A percentile compares a stretch with the other conserved stretches of the same genome.
These are phyloP conservation scores for Oreocharis arfaki DNA, from an alignment of 2,113 vertebrate species.

Conservation along the genomic window DNA sequence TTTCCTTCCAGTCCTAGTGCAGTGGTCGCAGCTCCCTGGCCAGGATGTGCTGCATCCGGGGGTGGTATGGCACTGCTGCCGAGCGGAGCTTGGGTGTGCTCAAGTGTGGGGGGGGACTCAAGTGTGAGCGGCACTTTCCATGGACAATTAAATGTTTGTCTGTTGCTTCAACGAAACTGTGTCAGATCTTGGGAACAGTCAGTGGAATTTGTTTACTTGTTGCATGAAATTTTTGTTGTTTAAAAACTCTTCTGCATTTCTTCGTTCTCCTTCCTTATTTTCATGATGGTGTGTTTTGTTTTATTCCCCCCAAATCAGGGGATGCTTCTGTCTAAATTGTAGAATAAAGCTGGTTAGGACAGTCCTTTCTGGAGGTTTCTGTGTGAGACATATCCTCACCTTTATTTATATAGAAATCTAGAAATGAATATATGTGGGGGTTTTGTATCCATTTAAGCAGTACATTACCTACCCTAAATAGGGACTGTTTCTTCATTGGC, in stretches of 20 bases:
- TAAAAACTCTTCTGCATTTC: neutral
- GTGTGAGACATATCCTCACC: neutral
- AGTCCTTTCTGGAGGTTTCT: neutral
- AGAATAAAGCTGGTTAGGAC: neutral
- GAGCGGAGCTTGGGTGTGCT: neutral
- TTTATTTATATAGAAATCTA: neutral
- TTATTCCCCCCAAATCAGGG: neutral
- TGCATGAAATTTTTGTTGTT: neutral
- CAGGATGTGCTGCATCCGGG: fast-evolving
- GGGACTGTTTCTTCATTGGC: neutral
- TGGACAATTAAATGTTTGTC: neutral
- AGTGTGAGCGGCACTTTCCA: fast-evolving
- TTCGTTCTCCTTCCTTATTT: neutral
- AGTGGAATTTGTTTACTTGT: neutral
- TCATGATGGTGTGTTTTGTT: neutral
- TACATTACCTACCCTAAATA: neutral
- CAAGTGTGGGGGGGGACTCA: neutral
- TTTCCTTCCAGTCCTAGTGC: neutral
- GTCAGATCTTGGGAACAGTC: neutral
- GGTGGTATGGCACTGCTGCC: fast-evolving
- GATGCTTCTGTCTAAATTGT: neutral
- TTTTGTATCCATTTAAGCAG: neutral
- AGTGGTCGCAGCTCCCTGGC: fast-evolving
- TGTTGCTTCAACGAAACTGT: neutral
- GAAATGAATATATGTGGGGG: fast-evolving